Conservation (phyloP, 2,113 vertebrate genomes). For the Drymodes brunneopygia region DNA sequence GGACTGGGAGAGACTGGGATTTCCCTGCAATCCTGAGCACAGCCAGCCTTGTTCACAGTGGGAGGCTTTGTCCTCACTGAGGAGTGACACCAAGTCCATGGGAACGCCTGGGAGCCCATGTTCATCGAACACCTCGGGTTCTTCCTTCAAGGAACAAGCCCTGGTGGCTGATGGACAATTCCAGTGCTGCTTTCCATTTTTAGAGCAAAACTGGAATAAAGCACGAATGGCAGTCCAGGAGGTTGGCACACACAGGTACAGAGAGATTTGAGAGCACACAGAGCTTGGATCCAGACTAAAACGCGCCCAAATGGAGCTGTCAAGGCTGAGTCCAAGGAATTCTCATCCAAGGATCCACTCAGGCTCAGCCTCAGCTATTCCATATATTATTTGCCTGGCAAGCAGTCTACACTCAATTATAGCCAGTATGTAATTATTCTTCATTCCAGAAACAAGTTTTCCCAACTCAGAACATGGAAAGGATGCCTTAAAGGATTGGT, state of each 20-base stretch:
- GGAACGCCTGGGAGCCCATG: neutral
- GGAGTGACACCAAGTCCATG: neutral
- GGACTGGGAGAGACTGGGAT: neutral
- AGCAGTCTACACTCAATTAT: neutral
- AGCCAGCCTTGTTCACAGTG: accelerated
- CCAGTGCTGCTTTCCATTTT: neutral
- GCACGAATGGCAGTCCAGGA: neutral
- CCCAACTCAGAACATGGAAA: neutral
- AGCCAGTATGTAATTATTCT: neutral
- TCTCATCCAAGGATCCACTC: neutral
- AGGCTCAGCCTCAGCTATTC: neutral
- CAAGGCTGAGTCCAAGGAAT: neutral
- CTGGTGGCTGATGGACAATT: neutral
- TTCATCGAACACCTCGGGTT: neutral
- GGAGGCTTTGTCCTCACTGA: neutral
- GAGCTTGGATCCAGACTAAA: neutral
- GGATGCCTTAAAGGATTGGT: neutral
- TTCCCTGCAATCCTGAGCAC: neutral
- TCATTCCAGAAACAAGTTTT: neutral
- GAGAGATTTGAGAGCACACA: neutral
- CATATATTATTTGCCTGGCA: neutral
- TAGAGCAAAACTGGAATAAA: neutral
- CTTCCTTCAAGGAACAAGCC: neutral
- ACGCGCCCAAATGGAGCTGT: neutral
- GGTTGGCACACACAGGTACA: neutral